A percentile compares a stretch with the other conserved stretches of the same genome.
phyloP scores from a whole-genome alignment of 1,140 invertebrate species.

The Megalonaias nervosa region DNA sequence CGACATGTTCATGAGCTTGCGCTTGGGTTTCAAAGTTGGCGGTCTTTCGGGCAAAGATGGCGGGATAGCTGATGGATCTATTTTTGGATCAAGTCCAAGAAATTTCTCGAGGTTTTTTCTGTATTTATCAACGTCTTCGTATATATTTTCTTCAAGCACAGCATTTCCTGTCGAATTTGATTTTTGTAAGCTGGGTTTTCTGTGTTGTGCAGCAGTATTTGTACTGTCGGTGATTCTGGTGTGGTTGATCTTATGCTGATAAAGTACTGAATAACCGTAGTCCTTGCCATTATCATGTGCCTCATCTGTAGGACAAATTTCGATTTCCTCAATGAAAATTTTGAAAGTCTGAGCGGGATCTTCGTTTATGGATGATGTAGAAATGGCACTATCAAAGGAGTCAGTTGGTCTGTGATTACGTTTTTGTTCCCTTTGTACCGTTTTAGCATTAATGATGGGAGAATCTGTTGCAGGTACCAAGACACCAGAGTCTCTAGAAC shows the following conservation, averaged over 20 bases:
- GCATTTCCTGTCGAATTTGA: constrained; percentile 35
- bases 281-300: background rate
- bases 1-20: constrained; percentile 3
- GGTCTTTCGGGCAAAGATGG: constrained; percentile 34
- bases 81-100: constrained; percentile 28
- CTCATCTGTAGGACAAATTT: background rate
- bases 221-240: background rate
- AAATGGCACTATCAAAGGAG: constrained; percentile 51
- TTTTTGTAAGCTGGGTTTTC: constrained; percentile 18
- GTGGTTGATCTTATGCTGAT: constrained; percentile 1
- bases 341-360: constrained; percentile 1
- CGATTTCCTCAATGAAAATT: constrained; percentile 21
- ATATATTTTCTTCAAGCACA: constrained; percentile 35
- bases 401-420: constrained; percentile 33
- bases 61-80: constrained; percentile 23
- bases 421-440: background rate
- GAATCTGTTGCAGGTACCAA: constrained; percentile 2
- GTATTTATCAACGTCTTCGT: constrained; percentile 44
- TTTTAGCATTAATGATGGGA: constrained; percentile 1
- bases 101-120: constrained; percentile 34
- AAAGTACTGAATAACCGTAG: background rate
- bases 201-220: background rate
- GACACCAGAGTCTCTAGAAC: constrained; percentile 43
- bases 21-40: constrained; percentile 11
- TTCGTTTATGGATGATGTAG: constrained; percentile 36